Base-by-base conservation (phyloP, 2,113 vertebrate species). In the Pampusana beccarii region DNA sequence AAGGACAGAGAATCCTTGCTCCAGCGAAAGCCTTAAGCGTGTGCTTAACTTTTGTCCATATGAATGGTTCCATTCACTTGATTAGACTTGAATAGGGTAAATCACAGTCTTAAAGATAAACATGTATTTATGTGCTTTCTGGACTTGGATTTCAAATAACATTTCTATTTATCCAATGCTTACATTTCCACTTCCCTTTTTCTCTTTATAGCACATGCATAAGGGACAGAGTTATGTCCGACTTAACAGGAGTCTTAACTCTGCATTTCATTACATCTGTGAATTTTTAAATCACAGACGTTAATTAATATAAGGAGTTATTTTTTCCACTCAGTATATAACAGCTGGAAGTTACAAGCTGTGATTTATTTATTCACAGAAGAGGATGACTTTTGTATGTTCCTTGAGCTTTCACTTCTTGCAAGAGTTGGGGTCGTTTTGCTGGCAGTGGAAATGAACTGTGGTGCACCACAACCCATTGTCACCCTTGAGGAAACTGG, bases 401-500 rank as follows among this genome's bases (percentile, higher is more conserved):
- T 96, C 54, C 15, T 5, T 36, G 33, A 74, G 25, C 25, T 90
- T 96, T 95, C 42, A 38, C 18, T 42, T 72, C 50, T 86, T 90
- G 29, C 20, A 67, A 48, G 60, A 36, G 23, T 44, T 92, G 16
- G 14, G 6, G 31, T 77, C 42, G 4, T 71, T 86, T 84, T 50
- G 10, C 31, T 72, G 70, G 58, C 38, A 67, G 46, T 28, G 25
- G 80, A 93, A 90, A 67, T 36, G 34, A 25, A 5, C 20, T 16
- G 29, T 16, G 31, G 64, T 48, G 48, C 38, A 71, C 46, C 44
- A 50, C 2, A 1, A 66, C 29, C 46, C 65, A 84, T 16, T 0
- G 0, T 31, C 53, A 65, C 36, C n/a, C 8, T 0, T 20, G 21
- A 0, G 1, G 78, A 73, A 69, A 73, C 1, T 1, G 0, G 36